Evolutionary conservation across 2,113 vertebrate genomes (phyloP).

Genomic region (Zosterops lateralis): DNA sequence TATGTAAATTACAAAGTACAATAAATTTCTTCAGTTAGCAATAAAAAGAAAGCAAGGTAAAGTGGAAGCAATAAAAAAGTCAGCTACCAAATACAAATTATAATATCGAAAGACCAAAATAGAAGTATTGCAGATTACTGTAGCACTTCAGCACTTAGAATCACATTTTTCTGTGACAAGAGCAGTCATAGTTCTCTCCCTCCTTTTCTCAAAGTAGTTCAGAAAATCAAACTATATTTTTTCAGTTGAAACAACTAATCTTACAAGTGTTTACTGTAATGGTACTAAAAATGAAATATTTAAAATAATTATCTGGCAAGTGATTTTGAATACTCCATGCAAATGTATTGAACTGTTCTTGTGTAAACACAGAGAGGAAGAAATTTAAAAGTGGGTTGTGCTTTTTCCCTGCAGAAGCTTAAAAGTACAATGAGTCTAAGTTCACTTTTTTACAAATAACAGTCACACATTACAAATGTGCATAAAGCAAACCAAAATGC

Average conservation of each 20-base stretch:
- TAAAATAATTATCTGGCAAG: not conserved
- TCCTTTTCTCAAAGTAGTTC: not conserved
- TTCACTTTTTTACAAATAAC: not conserved
- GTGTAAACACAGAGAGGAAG: not conserved
- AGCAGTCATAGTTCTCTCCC: not conserved
- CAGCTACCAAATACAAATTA: not conserved
- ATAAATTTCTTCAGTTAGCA: not conserved
- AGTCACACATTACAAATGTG: not conserved
- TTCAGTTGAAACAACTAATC: not conserved
- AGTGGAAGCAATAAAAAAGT: not conserved
- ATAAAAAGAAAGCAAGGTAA: not conserved
- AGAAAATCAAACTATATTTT: not conserved
- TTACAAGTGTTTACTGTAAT: not conserved
- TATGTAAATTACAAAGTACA: not conserved
- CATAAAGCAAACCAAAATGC: constrained; percentile 1
- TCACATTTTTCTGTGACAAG: not conserved
- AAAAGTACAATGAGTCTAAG: not conserved
- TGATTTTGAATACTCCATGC: not conserved
- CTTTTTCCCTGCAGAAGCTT: not conserved
- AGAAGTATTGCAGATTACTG: not conserved
- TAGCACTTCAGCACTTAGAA: not conserved
- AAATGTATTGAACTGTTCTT: not conserved
- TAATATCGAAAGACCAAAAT: not conserved
- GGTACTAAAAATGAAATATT: not conserved
- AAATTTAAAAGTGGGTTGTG: not conserved